Evolutionary conservation across 2,888 invertebrate genomes (phyloP).

Genomic region (Allacma fusca): DNA sequence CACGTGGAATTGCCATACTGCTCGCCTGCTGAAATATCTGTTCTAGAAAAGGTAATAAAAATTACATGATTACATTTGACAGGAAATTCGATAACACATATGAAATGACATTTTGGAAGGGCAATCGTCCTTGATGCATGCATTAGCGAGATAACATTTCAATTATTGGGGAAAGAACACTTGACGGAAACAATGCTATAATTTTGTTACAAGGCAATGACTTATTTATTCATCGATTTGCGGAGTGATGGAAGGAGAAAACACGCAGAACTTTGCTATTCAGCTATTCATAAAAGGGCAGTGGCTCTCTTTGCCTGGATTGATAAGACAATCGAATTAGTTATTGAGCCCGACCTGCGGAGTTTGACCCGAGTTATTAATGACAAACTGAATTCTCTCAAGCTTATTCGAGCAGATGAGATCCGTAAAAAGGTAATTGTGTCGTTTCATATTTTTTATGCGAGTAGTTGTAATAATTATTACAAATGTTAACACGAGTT

Average conservation of each 20-base stretch:
- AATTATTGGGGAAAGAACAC: too few species aligned
- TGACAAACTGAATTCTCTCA: constrained; percentile 48
- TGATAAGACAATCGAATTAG: constrained; percentile 57
- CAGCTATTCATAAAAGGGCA: constrained; percentile 57
- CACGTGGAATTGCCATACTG: constrained; percentile 58
- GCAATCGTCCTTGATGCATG: neutral
- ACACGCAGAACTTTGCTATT: constrained; percentile 60
- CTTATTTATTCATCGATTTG: constrained; percentile 60
- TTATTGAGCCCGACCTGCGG: constrained; percentile 53
- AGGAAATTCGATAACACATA: neutral
- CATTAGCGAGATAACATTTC: neutral
- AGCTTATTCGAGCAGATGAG: constrained; percentile 50
- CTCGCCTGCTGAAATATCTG: constrained; percentile 52
- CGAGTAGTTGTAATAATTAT: neutral
- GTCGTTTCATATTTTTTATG: neutral
- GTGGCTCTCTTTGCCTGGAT: constrained; percentile 60
- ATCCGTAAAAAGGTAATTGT: constrained; percentile 51
- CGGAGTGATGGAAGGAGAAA: constrained; percentile 52
- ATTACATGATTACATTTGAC: neutral
- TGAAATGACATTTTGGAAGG: neutral
- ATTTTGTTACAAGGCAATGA: constrained; percentile 50
- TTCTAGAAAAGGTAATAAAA: constrained; percentile 54
- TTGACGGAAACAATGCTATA: too few species aligned
- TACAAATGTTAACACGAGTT: neutral
- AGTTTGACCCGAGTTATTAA: constrained; percentile 48